These are phyloP conservation scores for Cladopsammia gracilis DNA, from an alignment of 64 coral and sea anemone genomes.

Conservation along the genomic window DNA sequence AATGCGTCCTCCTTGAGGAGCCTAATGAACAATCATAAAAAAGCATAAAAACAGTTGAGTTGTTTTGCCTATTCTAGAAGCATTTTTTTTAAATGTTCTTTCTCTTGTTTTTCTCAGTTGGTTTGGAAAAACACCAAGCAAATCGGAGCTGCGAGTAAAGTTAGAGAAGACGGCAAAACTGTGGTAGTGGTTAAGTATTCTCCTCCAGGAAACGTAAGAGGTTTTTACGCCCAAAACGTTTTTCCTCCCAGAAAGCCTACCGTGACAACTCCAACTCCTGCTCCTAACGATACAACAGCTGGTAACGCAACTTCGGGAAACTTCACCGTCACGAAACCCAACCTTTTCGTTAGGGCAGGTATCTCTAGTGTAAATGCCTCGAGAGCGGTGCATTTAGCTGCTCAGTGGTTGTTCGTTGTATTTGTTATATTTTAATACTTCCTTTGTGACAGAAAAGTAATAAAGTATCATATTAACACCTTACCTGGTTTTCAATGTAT, in stretches of 20 bases:
- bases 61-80: not conserved
- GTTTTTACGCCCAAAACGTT: slow-evolving; percentile 32
- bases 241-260: slow-evolving; percentile 26
- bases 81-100: not conserved
- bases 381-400: not conserved
- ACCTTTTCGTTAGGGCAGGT: not conserved
- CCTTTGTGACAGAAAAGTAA: too few relatives aligned
- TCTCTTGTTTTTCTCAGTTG: not conserved
- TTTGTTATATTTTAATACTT: too few relatives aligned
- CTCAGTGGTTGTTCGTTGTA: not conserved
- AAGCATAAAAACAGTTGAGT: too few relatives aligned
- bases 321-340: not conserved
- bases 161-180: slow-evolving; percentile 24
- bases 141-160: slow-evolving; percentile 23
- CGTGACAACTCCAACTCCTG: not conserved
- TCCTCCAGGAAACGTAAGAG: slow-evolving; percentile 20
- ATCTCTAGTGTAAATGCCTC: not conserved
- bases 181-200: slow-evolving; percentile 36
- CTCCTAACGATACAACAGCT: not conserved
- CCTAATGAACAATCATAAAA: too few relatives aligned
- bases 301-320: not conserved
- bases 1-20: too few relatives aligned
- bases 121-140: slow-evolving; percentile 59
- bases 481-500: too few relatives aligned
- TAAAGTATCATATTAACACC: too few relatives aligned